These are phyloP conservation scores for Eriocheir sinensis DNA, from an alignment of 1,140 invertebrate genomes.

Conservation along the genomic window DNA sequence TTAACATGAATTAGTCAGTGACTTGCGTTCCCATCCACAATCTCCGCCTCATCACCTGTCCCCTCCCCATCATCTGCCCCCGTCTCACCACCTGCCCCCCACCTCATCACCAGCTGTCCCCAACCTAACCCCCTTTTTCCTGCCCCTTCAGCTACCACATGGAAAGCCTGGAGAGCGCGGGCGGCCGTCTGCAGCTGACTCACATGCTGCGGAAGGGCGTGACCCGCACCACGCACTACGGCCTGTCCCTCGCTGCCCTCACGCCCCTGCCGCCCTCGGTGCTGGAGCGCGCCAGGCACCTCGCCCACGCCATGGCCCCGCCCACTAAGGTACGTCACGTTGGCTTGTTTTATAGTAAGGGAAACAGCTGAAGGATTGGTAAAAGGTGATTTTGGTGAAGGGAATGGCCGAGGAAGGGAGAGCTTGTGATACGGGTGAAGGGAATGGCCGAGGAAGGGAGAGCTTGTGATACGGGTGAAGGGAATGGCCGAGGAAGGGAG, in stretches of 20 bases:
- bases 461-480: no score
- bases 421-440: no score
- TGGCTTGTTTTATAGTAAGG: neutral
- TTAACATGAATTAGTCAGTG: no score
- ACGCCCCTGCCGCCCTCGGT: constrained; percentile 70
- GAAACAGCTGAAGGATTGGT: neutral
- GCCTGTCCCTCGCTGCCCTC: constrained; percentile 71
- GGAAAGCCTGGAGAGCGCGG: constrained; percentile 51
- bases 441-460: no score
- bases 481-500: no score
- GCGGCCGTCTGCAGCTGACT: constrained; percentile 43
- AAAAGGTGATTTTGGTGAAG: no score
- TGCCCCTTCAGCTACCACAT: constrained; percentile 56
- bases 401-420: no score
- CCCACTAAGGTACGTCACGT: constrained; percentile 62
- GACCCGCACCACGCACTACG: constrained; percentile 73
- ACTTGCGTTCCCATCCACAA: neutral
- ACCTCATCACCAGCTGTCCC: neutral
- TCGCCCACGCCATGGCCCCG: constrained; percentile 66
- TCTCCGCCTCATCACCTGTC: neutral
- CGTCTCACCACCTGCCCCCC: neutral
- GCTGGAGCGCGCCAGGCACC: constrained; percentile 48
- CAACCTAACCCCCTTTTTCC: neutral
- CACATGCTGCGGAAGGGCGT: constrained; percentile 68
- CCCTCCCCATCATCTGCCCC: neutral